Evolutionary conservation across 2,888 invertebrate genomes (phyloP).

Genomic region (Eumacrocentrus americanus): DNA sequence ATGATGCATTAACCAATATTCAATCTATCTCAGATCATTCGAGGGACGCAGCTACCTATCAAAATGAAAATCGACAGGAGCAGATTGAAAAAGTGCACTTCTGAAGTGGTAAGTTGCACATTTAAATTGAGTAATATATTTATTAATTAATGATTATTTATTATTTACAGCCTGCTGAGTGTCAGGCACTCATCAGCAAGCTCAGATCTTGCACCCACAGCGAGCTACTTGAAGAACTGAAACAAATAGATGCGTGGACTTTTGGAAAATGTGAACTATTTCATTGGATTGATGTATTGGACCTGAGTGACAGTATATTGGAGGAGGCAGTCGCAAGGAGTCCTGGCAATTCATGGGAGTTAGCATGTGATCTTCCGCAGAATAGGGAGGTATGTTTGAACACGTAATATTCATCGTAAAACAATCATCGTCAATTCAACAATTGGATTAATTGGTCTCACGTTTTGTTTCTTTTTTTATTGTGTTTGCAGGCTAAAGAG

Average conservation of each 20-base stretch:
- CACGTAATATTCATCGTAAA: no score
- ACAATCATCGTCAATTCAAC: no score
- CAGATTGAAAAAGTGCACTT: conserved; percentile 82
- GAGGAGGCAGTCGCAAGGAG: conserved; percentile 74
- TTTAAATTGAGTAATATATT: not conserved
- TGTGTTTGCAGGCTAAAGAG: conserved; percentile 68
- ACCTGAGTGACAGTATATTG: conserved; percentile 76
- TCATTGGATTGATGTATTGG: conserved; percentile 85
- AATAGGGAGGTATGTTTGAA: conserved; percentile 66
- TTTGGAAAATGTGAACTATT: conserved; percentile 87
- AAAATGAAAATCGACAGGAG: conserved; percentile 83
- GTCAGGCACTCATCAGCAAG: conserved; percentile 76
- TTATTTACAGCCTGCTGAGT: conserved; percentile 69
- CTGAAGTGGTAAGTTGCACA: conserved; percentile 71
- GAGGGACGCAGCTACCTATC: conserved; percentile 29
- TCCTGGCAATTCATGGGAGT: conserved; percentile 70
- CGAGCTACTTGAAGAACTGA: conserved; percentile 72
- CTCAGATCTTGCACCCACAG: conserved; percentile 71
- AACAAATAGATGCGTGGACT: conserved; percentile 80
- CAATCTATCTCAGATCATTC: not conserved
- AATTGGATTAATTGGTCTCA: not conserved
- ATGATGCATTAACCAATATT: not conserved
- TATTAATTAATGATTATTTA: conserved; percentile 7
- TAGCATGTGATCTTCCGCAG: conserved; percentile 75
- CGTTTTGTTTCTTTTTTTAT: conserved; percentile 1